Evolutionary conservation across 2,797 vertebrate genomes (phyloP).

Genomic region (Phrynocephalus vlangalii): DNA sequence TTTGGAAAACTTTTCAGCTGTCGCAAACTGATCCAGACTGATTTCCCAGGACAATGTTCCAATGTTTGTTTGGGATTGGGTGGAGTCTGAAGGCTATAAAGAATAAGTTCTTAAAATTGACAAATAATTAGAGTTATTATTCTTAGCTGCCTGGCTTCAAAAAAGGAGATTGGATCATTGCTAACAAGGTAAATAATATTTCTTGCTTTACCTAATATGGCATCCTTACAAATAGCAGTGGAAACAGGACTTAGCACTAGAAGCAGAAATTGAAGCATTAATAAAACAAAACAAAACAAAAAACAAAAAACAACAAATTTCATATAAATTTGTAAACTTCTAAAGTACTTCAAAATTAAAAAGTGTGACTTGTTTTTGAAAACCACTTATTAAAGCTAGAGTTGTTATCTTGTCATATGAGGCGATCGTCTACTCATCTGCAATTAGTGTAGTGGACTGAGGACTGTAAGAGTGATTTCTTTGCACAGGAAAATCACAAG

Average conservation of each 20-base stretch:
- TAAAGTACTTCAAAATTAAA: conserved; percentile 13
- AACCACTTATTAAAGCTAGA: not conserved
- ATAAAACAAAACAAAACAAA: conserved; percentile 34
- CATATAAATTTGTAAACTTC: conserved; percentile 24
- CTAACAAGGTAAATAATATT: conserved; percentile 72
- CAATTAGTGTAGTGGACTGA: not conserved
- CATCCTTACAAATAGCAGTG: conserved; percentile 40
- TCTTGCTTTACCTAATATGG: conserved; percentile 32
- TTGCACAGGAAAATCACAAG: not conserved
- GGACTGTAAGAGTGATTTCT: not conserved
- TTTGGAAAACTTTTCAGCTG: not conserved
- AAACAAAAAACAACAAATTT: conserved; percentile 35
- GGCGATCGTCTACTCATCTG: not conserved
- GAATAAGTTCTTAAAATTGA: conserved; percentile 49
- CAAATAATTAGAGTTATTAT: conserved; percentile 74
- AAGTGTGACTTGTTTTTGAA: not conserved
- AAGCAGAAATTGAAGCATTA: conserved; percentile 58
- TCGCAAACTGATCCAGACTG: not conserved
- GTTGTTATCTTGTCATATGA: not conserved
- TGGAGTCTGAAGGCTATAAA: not conserved
- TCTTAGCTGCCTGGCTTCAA: conserved; percentile 76
- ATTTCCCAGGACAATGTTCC: conserved; percentile 1
- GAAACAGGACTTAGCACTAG: conserved; percentile 75
- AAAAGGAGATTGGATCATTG: conserved; percentile 76
- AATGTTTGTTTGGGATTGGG: not conserved